Evolutionary conservation across 1,140 invertebrate genomes (phyloP).

Genomic region (Schlechtendalia chinensis): DNA sequence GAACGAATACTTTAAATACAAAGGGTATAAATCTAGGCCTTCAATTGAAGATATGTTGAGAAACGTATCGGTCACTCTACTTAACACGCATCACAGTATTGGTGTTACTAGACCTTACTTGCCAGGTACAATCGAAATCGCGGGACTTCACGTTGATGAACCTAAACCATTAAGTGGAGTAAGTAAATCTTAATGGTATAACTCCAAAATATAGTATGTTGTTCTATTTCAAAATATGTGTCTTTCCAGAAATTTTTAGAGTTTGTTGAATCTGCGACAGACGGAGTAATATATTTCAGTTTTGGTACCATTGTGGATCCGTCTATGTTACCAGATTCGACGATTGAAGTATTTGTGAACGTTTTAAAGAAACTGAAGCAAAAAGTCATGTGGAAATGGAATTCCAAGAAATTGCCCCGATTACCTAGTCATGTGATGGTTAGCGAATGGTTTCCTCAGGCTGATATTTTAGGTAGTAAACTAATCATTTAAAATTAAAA

Average conservation of each 20-base stretch:
- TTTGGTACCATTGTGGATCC: slow-evolving; percentile 52
- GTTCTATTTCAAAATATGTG: too few species aligned
- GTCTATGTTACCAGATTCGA: neutral
- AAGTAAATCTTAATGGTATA: neutral
- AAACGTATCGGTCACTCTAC: slow-evolving; percentile 58
- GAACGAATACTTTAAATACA: slow-evolving; percentile 51
- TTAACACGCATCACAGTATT: slow-evolving; percentile 62
- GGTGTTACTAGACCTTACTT: slow-evolving; percentile 58
- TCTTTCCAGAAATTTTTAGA: slow-evolving; percentile 31
- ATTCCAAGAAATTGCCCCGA: neutral
- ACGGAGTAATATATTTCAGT: slow-evolving; percentile 54
- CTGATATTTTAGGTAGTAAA: slow-evolving; percentile 42
- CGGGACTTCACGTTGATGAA: slow-evolving; percentile 60
- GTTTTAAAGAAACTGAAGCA: slow-evolving; percentile 36
- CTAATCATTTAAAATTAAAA: neutral
- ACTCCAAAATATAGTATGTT: neutral
- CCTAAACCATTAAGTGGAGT: slow-evolving; percentile 51
- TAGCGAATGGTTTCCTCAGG: slow-evolving; percentile 42
- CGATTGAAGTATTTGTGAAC: slow-evolving; percentile 40
- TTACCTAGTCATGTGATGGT: slow-evolving; percentile 35
- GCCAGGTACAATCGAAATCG: slow-evolving; percentile 62
- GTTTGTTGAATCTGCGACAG: slow-evolving; percentile 52
- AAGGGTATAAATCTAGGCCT: slow-evolving; percentile 51
- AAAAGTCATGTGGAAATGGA: slow-evolving; percentile 49
- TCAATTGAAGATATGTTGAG: slow-evolving; percentile 53